Percentiles rank a stretch among this genome's conserved stretches.
Conservation (phyloP, 2,888 invertebrate genomes). For the Peribatodes rhomboidaria region DNA sequence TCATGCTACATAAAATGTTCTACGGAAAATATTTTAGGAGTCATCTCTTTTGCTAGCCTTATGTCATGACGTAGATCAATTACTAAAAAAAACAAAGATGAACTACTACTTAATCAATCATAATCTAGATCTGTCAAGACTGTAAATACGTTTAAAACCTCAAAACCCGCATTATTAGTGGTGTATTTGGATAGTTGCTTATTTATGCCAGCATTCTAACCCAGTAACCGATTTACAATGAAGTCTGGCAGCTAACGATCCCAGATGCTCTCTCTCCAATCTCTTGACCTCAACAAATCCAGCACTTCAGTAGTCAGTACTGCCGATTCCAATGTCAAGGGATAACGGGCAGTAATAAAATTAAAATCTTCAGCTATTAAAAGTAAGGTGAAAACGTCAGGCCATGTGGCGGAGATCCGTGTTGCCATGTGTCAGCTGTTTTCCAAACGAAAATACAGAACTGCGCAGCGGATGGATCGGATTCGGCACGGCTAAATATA, state of each 20-base stretch:
- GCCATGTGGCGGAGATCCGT: constrained; percentile 61
- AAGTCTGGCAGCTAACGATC: constrained; percentile 28
- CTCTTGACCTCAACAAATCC: constrained; percentile 43
- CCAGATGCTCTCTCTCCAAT: constrained; percentile 36
- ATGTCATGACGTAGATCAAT: not conserved
- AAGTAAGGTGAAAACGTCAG: constrained; percentile 31
- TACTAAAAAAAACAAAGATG: constrained; percentile 7
- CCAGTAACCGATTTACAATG: constrained; percentile 36
- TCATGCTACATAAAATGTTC: no score
- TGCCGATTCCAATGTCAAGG: constrained; percentile 40
- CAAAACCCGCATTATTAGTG: constrained; percentile 9
- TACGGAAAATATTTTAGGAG: no score
- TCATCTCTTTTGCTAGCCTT: not conserved
- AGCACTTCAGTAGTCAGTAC: constrained; percentile 27
- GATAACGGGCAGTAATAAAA: constrained; percentile 29
- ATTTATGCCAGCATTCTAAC: constrained; percentile 26
- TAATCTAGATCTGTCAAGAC: constrained; percentile 18
- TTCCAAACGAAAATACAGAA: constrained; percentile 68
- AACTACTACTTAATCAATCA: constrained; percentile 19
- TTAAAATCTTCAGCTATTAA: constrained; percentile 27
- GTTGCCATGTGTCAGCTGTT: constrained; percentile 75
- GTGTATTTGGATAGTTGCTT: constrained; percentile 4
- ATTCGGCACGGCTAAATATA: constrained; percentile 57
- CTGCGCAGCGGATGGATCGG: constrained; percentile 67
- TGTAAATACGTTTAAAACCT: constrained; percentile 9